Base-by-base conservation (phyloP, 2,888 invertebrate genomes). In the Meteorus colon region DNA sequence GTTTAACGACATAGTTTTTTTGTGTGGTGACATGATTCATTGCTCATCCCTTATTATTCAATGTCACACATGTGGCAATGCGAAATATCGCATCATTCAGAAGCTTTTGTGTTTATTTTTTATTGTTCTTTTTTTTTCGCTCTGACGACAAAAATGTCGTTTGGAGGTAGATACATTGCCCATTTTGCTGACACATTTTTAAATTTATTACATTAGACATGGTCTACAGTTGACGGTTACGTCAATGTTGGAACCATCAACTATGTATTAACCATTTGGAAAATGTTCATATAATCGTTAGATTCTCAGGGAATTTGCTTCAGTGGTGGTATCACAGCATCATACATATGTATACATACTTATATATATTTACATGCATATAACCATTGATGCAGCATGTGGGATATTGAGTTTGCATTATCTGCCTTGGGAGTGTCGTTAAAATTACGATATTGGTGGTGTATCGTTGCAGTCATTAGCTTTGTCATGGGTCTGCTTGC, bases 361-460 rank as follows among this genome's bases (percentile, higher is more conserved):
- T 24, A 24, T 24, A 24, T 24, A 24, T 24, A 24, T 24, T 24
- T 24, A 24, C 24, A 4, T 24, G 63, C 77, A 78, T 75, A 81
- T 16, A 62, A 62, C 62, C 81, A 70, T 71, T 75, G 79, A 78
- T 79, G 78, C 81, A 80, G 78, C 80, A 81, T 82, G 78, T 79
- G 77, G 81, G 81, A 83, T 86, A 86, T 86, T 82, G 86, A 81
- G 86, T 84, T 85, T 83, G 82, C 85, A 84, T 85, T 83, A 84
- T 82, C 82, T 79, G 80, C 82, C 78, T 80, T 78, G 1, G 4
- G 76, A 78, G 76, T 80, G 78, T 80, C 83, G 84, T 85, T 84
- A 83, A 84, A 85, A 85, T 85, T 85, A 85, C 84, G 84, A 81
- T 81, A 81, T 80, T 81, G 85, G 81, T 81, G 80, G 81, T 82